Conservation (phyloP, 2,113 vertebrate genomes). For the Malurus melanocephalus region DNA sequence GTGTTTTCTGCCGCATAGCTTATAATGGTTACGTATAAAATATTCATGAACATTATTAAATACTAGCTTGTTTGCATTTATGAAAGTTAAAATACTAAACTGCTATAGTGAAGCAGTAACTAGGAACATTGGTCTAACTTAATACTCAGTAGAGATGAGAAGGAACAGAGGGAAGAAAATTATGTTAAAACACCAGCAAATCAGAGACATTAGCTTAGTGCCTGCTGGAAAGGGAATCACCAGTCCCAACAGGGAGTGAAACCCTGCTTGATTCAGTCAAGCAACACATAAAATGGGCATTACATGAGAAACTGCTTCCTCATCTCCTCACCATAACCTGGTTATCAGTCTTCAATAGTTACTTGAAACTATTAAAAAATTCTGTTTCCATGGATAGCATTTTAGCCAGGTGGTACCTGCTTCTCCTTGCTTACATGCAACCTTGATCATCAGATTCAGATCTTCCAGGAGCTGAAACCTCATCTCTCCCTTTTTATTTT, state of each 20-base stretch:
- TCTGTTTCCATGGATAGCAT: not conserved
- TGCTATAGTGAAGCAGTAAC: not conserved
- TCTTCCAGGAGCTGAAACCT: not conserved
- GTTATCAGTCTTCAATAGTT: not conserved
- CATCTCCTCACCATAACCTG: not conserved
- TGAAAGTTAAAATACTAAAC: constrained; percentile 3
- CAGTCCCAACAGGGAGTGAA: not conserved
- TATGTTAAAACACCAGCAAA: not conserved
- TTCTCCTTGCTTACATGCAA: not conserved
- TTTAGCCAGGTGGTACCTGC: not conserved
- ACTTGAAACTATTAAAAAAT: not conserved
- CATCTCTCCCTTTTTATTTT: not conserved
- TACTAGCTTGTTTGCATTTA: constrained; percentile 34
- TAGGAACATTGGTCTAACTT: not conserved
- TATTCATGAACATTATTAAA: constrained; percentile 3
- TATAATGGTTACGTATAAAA: constrained; percentile 1
- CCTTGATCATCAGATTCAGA: not conserved
- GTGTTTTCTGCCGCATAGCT: not conserved
- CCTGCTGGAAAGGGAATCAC: not conserved
- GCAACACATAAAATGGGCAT: not conserved
- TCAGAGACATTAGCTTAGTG: not conserved
- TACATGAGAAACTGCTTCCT: not conserved
- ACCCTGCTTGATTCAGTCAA: not conserved
- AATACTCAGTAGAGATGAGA: not conserved
- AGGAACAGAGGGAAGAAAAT: not conserved